These are phyloP conservation scores for Drosophila demipolita DNA, from an alignment of 2,888 invertebrate genomes.

Conservation along the genomic window DNA sequence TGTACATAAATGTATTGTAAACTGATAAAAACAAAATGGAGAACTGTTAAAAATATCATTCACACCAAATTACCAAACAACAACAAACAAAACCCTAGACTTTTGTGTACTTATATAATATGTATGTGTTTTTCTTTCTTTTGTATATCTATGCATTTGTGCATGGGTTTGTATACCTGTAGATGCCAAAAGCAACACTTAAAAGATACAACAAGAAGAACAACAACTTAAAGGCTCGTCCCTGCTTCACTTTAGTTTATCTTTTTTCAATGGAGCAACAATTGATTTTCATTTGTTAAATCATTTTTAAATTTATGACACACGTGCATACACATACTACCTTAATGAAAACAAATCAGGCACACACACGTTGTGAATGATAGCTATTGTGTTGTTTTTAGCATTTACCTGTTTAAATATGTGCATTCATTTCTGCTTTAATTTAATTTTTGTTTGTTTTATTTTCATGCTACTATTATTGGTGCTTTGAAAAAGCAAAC, in stretches of 20 bases:
- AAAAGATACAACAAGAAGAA: constrained; percentile 37
- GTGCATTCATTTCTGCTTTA: constrained; percentile 34
- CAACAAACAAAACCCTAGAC: constrained; percentile 31
- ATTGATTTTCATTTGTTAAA: constrained; percentile 56
- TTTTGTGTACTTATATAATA: constrained; percentile 51
- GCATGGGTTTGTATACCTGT: constrained; percentile 18
- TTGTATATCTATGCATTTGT: constrained; percentile 32
- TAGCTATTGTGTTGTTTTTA: constrained; percentile 37
- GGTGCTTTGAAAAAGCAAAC: constrained; percentile 56
- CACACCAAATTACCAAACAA: constrained; percentile 63
- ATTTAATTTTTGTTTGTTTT: constrained; percentile 24
- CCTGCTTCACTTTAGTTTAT: constrained; percentile 30
- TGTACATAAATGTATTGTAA: constrained; percentile 75
- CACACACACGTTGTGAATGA: constrained; percentile 50
- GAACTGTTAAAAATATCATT: constrained; percentile 59
- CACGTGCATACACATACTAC: constrained; percentile 18
- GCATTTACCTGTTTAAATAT: constrained; percentile 47
- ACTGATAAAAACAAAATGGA: constrained; percentile 33
- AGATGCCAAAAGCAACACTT: constrained; percentile 18
- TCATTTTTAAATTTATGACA: constrained; percentile 53
- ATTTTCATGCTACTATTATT: constrained; percentile 59
- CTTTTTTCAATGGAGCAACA: constrained; percentile 30
- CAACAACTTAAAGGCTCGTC: constrained; percentile 22
- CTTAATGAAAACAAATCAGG: constrained; percentile 35
- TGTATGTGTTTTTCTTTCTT: constrained; percentile 16